phyloP scores from a whole-genome alignment of 2,888 invertebrate species.

The Cryptophagus acutangulus region DNA sequence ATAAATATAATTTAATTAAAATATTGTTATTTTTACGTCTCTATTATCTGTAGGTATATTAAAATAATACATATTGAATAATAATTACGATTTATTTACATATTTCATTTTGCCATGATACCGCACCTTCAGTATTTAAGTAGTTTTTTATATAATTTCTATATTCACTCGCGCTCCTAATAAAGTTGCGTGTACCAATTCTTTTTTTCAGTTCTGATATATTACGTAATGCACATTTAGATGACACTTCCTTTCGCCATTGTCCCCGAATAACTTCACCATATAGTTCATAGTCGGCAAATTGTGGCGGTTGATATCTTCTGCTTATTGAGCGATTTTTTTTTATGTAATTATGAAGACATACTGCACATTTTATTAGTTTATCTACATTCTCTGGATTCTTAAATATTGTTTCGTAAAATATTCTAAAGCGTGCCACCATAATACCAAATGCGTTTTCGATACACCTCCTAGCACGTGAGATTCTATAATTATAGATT shows the following conservation, averaged over 20 bases:
- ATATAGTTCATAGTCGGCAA: neutral
- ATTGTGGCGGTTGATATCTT: neutral
- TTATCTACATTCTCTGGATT: neutral
- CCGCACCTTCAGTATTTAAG: conserved; percentile 8
- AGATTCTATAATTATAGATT: conserved; percentile 10
- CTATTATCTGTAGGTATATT: neutral
- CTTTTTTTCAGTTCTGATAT: conserved; percentile 9
- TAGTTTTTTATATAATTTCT: conserved; percentile 10
- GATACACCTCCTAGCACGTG: conserved; percentile 6
- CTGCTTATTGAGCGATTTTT: neutral
- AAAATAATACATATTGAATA: neutral
- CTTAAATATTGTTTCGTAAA: neutral
- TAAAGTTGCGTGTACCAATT: conserved; percentile 8
- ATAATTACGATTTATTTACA: conserved; percentile 6
- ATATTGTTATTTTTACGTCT: too few relatives aligned
- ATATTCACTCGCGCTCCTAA: conserved; percentile 3
- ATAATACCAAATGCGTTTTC: conserved; percentile 12
- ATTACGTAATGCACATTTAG: conserved; percentile 8
- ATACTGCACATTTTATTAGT: neutral
- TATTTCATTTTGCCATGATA: conserved; percentile 9
- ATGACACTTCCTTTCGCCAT: neutral
- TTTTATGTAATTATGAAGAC: conserved; percentile 1
- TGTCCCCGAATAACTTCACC: neutral
- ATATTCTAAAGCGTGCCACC: conserved; percentile 8
- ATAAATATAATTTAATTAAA: too few relatives aligned